Percentiles rank a stretch among this genome's conserved stretches.
Evolutionary conservation across 2,113 vertebrate species (phyloP).

Genomic region (Scopus umbretta): DNA sequence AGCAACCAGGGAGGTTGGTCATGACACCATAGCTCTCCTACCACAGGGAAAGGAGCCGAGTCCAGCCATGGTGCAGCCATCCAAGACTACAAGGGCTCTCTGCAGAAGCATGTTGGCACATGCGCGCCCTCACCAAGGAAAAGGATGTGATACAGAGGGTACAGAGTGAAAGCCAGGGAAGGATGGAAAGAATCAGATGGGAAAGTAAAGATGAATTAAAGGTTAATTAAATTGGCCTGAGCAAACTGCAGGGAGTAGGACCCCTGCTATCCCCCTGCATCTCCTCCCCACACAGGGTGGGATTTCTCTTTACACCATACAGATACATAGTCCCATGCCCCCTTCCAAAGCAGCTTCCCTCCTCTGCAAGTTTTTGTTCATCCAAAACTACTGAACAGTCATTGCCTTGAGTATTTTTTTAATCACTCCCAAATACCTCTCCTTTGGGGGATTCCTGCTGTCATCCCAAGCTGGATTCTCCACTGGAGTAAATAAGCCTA

Average conservation of each 20-base stretch:
- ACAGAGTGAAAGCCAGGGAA: neutral
- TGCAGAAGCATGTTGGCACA: neutral
- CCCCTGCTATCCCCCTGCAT: neutral
- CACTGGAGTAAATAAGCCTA: neutral
- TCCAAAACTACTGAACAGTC: neutral
- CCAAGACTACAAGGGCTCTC: neutral
- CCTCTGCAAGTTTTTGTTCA: neutral
- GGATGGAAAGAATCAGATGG: neutral
- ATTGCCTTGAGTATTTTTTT: neutral
- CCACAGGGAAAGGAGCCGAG: neutral
- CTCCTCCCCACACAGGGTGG: neutral
- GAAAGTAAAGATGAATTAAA: neutral
- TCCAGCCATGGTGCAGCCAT: neutral
- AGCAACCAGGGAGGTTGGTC: neutral
- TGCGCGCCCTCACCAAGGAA: fast-evolving
- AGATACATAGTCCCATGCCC: neutral
- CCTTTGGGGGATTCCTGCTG: neutral
- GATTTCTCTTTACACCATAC: neutral
- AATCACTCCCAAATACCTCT: neutral
- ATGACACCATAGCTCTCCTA: neutral
- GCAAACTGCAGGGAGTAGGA: neutral
- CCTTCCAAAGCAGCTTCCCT: neutral
- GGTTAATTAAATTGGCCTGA: neutral
- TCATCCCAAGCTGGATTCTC: neutral
- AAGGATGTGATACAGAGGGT: neutral